A percentile compares a stretch with the other conserved stretches of the same genome.
phyloP scores from a whole-genome alignment of 2,113 vertebrate genomes.

The Daboia siamensis region DNA sequence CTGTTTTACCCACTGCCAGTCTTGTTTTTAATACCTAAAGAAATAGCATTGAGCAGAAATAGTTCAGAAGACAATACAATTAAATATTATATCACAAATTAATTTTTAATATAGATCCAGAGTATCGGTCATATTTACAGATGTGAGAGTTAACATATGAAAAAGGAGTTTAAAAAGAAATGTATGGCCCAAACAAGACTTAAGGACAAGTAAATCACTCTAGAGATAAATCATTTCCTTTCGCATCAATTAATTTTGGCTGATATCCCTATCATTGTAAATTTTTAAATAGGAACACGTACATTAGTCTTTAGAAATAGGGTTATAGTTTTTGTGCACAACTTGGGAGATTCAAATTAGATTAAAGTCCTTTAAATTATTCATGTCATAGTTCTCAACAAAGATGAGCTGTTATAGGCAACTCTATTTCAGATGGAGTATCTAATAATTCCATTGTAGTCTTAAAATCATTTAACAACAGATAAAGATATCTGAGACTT shows the following conservation, averaged over 20 bases:
- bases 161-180: background rate
- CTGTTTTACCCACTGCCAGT: constrained; percentile 88
- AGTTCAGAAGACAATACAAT: background rate
- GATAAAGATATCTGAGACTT: background rate
- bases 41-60: background rate
- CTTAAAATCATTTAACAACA: background rate
- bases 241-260: background rate
- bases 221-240: background rate
- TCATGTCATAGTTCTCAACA: background rate
- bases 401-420: background rate
- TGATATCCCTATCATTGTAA: background rate
- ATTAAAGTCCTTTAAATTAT: background rate
- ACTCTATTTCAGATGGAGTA: background rate
- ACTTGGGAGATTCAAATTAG: background rate
- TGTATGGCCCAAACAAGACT: background rate
- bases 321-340: background rate
- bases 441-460: background rate
- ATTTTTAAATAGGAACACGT: background rate
- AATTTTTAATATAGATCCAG: background rate
- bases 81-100: background rate
- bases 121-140: background rate
- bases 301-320: background rate
- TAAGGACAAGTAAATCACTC: background rate
- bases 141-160: background rate
- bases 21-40: constrained; percentile 90